A percentile compares a stretch with the other conserved stretches of the same genome.
phyloP scores from a whole-genome alignment of 1,140 invertebrate genomes.

The Drosophila obscura region DNA sequence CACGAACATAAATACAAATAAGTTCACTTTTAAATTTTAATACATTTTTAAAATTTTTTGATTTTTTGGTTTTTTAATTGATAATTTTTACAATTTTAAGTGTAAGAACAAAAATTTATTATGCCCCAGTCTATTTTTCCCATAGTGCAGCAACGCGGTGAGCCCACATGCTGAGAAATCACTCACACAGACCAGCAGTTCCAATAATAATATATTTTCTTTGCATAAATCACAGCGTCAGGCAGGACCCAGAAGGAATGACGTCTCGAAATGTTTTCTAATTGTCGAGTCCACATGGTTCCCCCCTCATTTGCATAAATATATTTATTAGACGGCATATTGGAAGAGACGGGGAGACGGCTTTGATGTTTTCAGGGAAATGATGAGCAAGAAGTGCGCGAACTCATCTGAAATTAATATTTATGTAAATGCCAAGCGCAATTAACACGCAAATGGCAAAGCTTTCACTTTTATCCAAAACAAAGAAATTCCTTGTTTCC shows the following conservation, averaged over 20 bases:
- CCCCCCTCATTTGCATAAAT: slow-evolving; percentile 72
- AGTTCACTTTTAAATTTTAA: too few species aligned
- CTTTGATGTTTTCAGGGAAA: slow-evolving; percentile 59
- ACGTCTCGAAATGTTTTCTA: slow-evolving; percentile 40
- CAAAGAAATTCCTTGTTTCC: slow-evolving; percentile 31
- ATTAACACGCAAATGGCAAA: slow-evolving; percentile 66
- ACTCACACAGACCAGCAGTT: slow-evolving; percentile 45
- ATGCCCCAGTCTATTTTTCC: too few species aligned
- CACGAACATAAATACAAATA: too few species aligned
- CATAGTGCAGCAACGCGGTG: neutral
- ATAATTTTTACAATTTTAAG: too few species aligned
- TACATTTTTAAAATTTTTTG: too few species aligned
- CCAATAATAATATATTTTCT: slow-evolving; percentile 49
- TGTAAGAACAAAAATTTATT: neutral
- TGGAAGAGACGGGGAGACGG: slow-evolving; percentile 16
- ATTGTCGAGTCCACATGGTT: slow-evolving; percentile 64
- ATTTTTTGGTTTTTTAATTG: too few species aligned
- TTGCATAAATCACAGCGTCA: slow-evolving; percentile 62
- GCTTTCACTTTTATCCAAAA: slow-evolving; percentile 55
- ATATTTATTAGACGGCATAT: slow-evolving; percentile 59
- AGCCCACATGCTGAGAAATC: slow-evolving; percentile 60
- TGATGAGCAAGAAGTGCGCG: slow-evolving; percentile 3
- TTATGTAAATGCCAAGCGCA: slow-evolving; percentile 59
- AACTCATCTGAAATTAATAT: slow-evolving; percentile 53
- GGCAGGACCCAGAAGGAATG: slow-evolving; percentile 25